Evolutionary conservation across 2,888 invertebrate genomes (phyloP), one percentile per base, ranked within the genome.

Genomic region (Rhyacophila evoluta): DNA sequence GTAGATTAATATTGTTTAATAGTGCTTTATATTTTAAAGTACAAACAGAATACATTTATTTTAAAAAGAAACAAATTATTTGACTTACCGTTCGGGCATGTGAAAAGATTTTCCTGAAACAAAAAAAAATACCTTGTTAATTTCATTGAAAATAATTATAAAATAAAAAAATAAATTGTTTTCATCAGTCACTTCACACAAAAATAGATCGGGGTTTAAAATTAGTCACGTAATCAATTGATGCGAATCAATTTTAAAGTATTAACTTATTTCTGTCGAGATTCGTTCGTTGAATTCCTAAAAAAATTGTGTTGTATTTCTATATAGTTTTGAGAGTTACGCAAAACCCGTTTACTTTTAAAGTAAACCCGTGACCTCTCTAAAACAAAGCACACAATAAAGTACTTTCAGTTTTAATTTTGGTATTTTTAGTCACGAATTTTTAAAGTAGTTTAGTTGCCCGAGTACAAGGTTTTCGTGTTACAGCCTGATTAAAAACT

Each of bases 11-110:
- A n/a, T n/a, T n/a, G n/a, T n/a, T n/a, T n/a, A n/a, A n/a, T n/a
- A n/a, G n/a, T n/a, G n/a, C n/a, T n/a, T n/a, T n/a, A n/a, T n/a
- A n/a, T n/a, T n/a, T n/a, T n/a, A n/a, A n/a, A n/a, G n/a, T n/a
- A n/a, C n/a, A n/a, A n/a, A n/a, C n/a, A n/a, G n/a, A n/a, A n/a
- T n/a, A n/a, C n/a, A n/a, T n/a, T n/a, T n/a, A n/a, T n/a, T n/a
- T n/a, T n/a, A n/a, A n/a, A n/a, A n/a, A n/a, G n/a, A n/a, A n/a
- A n/a, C n/a, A 2, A 39, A 12, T 12, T 80, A 75, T 84, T 19
- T 6, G 27, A 92, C 93, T 93, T 87, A 94, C 94, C 93, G 86
- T 92, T 93, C 84, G 93, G 93, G 90, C 94, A 94, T 84, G 91
- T 91, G 89, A 93, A 94, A 87, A 93, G 86, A 85, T 91, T 91